phyloP scores from a whole-genome alignment of 2,113 vertebrate genomes.

The Myotis brandtii region DNA sequence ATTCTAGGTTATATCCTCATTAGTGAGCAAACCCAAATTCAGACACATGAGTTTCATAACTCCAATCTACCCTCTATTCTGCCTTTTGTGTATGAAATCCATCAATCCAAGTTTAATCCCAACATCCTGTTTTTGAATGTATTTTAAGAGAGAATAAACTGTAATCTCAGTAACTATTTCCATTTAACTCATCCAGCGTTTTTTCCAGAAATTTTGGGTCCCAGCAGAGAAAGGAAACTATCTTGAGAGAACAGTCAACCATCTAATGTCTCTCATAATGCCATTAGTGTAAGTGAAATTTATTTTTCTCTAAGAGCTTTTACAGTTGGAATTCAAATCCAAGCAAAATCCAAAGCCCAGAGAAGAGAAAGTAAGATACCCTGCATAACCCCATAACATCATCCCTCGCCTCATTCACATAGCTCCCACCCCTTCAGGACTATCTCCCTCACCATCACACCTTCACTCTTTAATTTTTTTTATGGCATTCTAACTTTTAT shows the following conservation, averaged over 20 bases:
- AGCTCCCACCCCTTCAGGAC: not conserved
- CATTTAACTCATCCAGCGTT: not conserved
- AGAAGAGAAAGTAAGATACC: not conserved
- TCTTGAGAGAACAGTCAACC: not conserved
- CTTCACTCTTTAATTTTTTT: not conserved
- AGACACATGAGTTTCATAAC: fast-evolving
- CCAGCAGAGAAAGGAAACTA: slow-evolving; percentile 17
- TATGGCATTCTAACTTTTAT: not conserved
- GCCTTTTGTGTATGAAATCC: not conserved
- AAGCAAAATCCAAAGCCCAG: not conserved
- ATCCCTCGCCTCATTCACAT: fast-evolving
- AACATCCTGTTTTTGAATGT: not conserved
- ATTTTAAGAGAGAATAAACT: not conserved
- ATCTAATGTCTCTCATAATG: not conserved
- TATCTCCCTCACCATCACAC: fast-evolving
- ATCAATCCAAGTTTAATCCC: not conserved
- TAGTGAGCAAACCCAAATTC: not conserved
- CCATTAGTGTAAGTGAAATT: not conserved
- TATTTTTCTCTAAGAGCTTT: slow-evolving; percentile 40
- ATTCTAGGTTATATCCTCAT: not conserved
- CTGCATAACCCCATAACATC: fast-evolving
- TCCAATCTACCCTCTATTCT: not conserved
- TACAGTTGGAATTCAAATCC: not conserved
- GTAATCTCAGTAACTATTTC: not conserved
- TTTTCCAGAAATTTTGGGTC: slow-evolving; percentile 22